These are phyloP conservation scores for Poeciliopsis prolifica DNA, from an alignment of 2,113 vertebrate genomes.

Conservation along the genomic window DNA sequence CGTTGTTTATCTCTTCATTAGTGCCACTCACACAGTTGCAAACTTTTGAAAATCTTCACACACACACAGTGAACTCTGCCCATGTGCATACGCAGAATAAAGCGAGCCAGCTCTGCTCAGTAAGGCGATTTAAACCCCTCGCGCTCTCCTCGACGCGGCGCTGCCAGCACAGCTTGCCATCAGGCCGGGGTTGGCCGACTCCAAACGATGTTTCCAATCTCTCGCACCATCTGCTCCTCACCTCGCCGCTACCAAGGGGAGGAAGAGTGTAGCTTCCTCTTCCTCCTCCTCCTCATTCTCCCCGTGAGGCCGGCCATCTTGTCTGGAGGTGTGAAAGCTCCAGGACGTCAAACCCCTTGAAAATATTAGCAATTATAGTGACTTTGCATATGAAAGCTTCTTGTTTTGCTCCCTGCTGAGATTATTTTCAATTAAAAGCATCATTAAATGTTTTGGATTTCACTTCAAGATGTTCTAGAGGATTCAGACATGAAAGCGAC, in stretches of 20 bases:
- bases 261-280: constrained; percentile 64
- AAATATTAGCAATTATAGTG: constrained; percentile 22
- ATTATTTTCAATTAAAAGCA: constrained; percentile 1
- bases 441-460: constrained; percentile 9
- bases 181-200: constrained; percentile 64
- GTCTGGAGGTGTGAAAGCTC: constrained; percentile 68
- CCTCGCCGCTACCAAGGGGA: constrained; percentile 49
- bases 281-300: constrained; percentile 55
- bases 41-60: constrained; percentile 10
- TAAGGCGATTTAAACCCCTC: constrained; percentile 54
- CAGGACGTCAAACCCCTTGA: constrained; percentile 29
- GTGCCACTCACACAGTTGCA: constrained; percentile 9
- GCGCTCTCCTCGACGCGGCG: constrained; percentile 14
- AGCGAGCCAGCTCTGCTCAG: constrained; percentile 49
- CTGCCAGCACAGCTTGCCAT: constrained; percentile 73
- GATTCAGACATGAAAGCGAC: too few species aligned
- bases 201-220: constrained; percentile 72
- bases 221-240: constrained; percentile 72
- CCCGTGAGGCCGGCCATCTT: constrained; percentile 55
- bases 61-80: constrained; percentile 22
- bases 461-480: constrained; percentile 2
- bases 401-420: neutral
- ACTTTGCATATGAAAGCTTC: constrained; percentile 7
- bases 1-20: constrained; percentile 40
- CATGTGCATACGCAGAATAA: constrained; percentile 22